These are phyloP conservation scores for Vidua macroura DNA, from an alignment of 2,113 vertebrate genomes.

Conservation along the genomic window DNA sequence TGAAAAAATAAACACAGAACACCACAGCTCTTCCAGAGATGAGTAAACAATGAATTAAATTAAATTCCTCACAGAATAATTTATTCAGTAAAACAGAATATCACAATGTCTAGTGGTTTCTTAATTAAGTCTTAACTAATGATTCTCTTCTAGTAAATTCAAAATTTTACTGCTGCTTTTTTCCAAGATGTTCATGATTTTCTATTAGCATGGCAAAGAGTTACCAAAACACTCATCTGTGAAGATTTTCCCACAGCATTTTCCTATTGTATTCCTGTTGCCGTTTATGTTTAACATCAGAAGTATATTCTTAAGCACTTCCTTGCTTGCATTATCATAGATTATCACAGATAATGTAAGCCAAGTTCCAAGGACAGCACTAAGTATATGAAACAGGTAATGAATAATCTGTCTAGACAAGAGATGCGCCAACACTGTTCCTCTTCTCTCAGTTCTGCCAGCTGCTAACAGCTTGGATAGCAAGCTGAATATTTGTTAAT, in stretches of 20 bases:
- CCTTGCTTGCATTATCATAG: neutral
- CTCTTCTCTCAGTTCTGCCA: neutral
- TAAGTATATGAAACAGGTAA: constrained; percentile 12
- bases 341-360: neutral
- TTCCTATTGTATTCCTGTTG: neutral
- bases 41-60: neutral
- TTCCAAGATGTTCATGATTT: neutral
- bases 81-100: neutral
- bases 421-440: neutral
- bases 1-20: neutral
- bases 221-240: neutral
- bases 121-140: neutral
- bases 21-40: neutral
- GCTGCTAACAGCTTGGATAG: neutral
- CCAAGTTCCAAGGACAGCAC: neutral
- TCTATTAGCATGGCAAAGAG: neutral
- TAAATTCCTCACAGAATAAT: neutral
- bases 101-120: neutral
- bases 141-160: neutral
- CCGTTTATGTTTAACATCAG: neutral
- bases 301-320: constrained; percentile 33
- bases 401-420: neutral
- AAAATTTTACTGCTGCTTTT: neutral
- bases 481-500: neutral
- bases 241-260: neutral